Evolutionary conservation across 2,888 invertebrate genomes (phyloP), one percentile per base, ranked within the genome.

Genomic region (Troides aeacus): DNA sequence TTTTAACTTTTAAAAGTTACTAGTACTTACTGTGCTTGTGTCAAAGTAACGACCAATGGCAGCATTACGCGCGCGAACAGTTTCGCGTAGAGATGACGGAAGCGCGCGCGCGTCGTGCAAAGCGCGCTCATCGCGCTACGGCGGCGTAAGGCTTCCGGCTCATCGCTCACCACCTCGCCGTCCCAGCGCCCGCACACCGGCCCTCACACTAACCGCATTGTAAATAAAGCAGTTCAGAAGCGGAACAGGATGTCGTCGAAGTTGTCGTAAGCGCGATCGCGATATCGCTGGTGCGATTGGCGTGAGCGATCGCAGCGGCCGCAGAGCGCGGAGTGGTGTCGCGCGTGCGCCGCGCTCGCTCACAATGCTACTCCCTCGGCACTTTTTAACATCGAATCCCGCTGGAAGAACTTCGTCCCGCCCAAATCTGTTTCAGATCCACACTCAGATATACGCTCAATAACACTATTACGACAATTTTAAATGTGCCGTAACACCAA

Each of bases 41-140:
- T 83, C 72, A 87, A 74, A 30, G 81, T 79, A 62, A 86, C 75
- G 61, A 87, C 72, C 23, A 87, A 73, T 46, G 85, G 76, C 68
- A 88, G 71, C 53, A 88, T 74, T 68, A 82, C 74, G 73, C 76
- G 80, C 79, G 79, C 78, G 74, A 80, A 75, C 58, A 36, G 64
- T 57, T 69, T 73, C 76, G 78, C 78, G 76, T 75, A 76, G 73
- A 74, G 74, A 72, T 75, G 74, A 78, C 75, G 75, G 74, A 74
- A 71, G 74, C 77, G 79, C 80, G 80, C 80, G 79, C 81, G 80
- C 74, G 76, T 75, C 81, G 84, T 80, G 85, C 85, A 81, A 79
- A 81, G 85, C 89, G 84, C 88, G 89, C 83, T 89, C 92, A 92
- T 91, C 84, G 88, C 91, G 87, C 89, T 84, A 77, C 79, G 74